These are phyloP conservation scores for Hymenochirus boettgeri DNA, from an alignment of 2,113 vertebrate species.

Conservation along the genomic window DNA sequence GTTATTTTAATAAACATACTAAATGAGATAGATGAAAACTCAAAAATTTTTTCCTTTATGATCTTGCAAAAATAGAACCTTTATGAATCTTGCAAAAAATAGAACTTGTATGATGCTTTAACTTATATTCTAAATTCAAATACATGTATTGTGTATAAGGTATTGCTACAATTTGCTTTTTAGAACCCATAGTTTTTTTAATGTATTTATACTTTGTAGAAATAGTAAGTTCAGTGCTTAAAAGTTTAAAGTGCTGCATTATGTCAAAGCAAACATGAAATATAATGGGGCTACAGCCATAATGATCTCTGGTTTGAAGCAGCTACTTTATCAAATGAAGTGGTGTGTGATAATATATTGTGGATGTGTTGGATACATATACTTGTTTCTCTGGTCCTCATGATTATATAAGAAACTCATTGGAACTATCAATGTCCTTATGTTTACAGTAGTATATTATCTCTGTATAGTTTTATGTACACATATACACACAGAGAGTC, in stretches of 20 bases:
- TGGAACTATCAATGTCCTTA: no score
- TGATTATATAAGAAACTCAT: no score
- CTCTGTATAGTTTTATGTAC: not conserved
- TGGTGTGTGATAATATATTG: no score
- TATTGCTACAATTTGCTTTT: not conserved
- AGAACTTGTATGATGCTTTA: constrained; percentile 5
- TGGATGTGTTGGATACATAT: not conserved
- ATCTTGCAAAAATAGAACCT: no score
- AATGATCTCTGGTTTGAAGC: no score
- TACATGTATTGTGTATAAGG: not conserved
- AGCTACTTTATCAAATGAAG: no score
- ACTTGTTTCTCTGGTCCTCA: not conserved
- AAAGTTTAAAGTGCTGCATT: not conserved
- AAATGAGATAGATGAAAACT: constrained; percentile 18
- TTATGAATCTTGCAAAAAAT: constrained; percentile 15
- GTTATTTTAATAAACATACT: constrained; percentile 17
- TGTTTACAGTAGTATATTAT: no score
- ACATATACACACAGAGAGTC: not conserved
- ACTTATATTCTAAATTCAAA: not conserved
- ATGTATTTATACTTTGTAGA: not conserved
- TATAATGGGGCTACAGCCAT: no score
- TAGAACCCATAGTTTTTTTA: not conserved
- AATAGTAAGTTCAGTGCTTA: not conserved
- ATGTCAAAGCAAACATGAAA: not conserved
- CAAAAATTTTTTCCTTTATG: constrained; percentile 5